These are phyloP conservation scores for Drepana falcataria DNA, from an alignment of 2,888 invertebrate genomes.

Conservation along the genomic window DNA sequence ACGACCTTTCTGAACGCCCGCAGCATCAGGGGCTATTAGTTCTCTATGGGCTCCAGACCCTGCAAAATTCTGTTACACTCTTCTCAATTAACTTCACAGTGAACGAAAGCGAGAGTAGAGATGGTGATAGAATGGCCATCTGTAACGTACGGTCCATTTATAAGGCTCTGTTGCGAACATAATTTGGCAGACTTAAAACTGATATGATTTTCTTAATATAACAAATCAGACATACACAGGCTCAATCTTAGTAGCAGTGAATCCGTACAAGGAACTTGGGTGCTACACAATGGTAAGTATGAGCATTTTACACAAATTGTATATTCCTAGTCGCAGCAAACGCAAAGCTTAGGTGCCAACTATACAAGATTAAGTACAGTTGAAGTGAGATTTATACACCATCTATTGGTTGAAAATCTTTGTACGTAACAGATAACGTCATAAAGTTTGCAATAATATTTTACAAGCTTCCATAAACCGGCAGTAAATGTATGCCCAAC, in stretches of 20 bases:
- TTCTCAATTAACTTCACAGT: too few species aligned
- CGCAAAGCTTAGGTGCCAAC: slow-evolving; percentile 5
- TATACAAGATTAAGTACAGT: neutral
- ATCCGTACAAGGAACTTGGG: slow-evolving; percentile 95
- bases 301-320: too few species aligned
- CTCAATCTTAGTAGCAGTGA: slow-evolving; percentile 94
- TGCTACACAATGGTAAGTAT: slow-evolving; percentile 93
- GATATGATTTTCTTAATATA: slow-evolving; percentile 74
- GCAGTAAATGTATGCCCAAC: neutral
- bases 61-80: too few species aligned
- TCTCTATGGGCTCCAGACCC: too few species aligned
- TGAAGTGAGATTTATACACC: neutral
- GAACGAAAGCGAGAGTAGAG: too few species aligned
- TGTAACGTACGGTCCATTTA: too few species aligned
- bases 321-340: neutral
- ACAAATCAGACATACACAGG: slow-evolving; percentile 91
- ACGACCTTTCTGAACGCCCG: too few species aligned
- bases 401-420: neutral
- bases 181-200: too few species aligned
- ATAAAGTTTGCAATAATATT: neutral
- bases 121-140: too few species aligned
- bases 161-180: too few species aligned
- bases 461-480: neutral
- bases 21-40: too few species aligned
- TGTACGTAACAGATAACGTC: neutral